Evolutionary conservation across 2,797 vertebrate species (phyloP), one percentile per base, ranked within the genome.

Genomic region (Liparis tanakae): DNA sequence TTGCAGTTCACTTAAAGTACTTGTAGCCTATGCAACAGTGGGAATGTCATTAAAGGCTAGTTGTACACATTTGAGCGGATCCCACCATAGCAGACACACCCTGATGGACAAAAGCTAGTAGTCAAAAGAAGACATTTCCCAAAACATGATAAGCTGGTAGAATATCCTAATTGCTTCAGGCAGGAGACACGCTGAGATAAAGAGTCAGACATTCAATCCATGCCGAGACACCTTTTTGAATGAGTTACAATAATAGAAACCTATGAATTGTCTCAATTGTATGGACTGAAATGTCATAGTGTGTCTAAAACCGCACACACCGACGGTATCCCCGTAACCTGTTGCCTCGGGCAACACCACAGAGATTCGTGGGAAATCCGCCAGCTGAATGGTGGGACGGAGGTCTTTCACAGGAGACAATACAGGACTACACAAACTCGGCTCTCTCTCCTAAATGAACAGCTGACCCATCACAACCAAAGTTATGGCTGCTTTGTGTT

Each of bases 341-440:
- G 80, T 76, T 78, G 89, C 93, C 89, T 85, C 72, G 5, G 85
- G 93, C 89, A 74, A 79, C 85, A 81, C 82, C 77, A 78, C 86
- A 85, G 88, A 92, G 90, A 84, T 86, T 86, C 78, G 85, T 89
- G 89, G 88, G 92, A 93, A 92, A 85, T 86, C 72, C 56, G 78
- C 67, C 84, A 85, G 81, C 79, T 89, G 88, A 93, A 92, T 88
- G 62, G 82, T 79, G 13, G 55, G 78, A 72, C 78, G 15, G 55
- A 30, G 86, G 79, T 87, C 90, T 91, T 93, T 94, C 87, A 92
- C 46, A 67, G 79, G 57, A 57, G 79, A 92, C 92, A 94, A 93
- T 91, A 72, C 87, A 76, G 90, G 90, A 92, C 93, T 93, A 89
- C 83, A 89, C 89, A 85, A 89, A 91, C 87, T 85, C 91, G 84